phyloP scores from a whole-genome alignment of 2,113 vertebrate species.

The Marmota flaviventris region DNA sequence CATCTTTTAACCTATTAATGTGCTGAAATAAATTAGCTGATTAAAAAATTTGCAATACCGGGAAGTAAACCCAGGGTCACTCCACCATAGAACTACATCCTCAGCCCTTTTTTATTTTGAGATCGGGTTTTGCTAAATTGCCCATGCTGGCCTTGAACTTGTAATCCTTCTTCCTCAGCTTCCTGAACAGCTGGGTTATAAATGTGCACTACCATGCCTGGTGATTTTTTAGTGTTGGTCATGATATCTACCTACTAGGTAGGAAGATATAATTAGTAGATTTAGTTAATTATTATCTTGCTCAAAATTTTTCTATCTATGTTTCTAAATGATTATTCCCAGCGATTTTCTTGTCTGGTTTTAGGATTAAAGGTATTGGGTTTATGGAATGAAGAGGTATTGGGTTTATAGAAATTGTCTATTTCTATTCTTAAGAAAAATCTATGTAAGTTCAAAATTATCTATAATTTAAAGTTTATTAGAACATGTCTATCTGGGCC shows the following conservation, averaged over 20 bases:
- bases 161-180: no score
- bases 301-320: not conserved
- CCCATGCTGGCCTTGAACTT: no score
- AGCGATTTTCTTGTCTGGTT: not conserved
- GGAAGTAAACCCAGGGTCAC: no score
- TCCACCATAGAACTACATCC: no score
- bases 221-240: not conserved
- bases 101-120: no score
- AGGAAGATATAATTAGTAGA: not conserved
- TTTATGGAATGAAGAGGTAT: not conserved
- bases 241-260: not conserved
- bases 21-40: no score
- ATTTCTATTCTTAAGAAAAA: not conserved
- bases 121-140: no score
- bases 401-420: not conserved
- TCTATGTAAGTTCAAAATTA: not conserved
- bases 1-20: no score
- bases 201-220: no score
- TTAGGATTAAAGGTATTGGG: not conserved
- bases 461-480: not conserved
- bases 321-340: not conserved
- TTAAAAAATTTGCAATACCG: no score
- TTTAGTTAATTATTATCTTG: not conserved
- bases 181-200: no score
- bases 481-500: not conserved